Conservation (phyloP, 2,888 invertebrate genomes). For the Aphodius sticticus region DNA sequence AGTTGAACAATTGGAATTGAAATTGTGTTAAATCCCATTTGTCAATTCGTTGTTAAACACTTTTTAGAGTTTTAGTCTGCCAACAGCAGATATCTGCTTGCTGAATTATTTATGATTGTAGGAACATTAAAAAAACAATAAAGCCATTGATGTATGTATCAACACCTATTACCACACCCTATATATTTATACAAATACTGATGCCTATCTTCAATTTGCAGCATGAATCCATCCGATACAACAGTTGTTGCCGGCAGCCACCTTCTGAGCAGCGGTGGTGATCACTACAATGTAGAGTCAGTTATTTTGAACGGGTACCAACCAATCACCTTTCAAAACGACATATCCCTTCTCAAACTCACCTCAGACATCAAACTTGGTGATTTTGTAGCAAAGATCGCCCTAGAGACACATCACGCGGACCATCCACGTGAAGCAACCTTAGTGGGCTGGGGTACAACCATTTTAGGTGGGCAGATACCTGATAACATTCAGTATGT, state of each 20-base stretch:
- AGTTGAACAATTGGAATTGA: no score
- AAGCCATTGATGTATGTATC: no score
- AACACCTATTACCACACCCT: no score
- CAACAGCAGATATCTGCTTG: no score
- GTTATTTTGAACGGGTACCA: not conserved
- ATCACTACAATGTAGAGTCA: not conserved
- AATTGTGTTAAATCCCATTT: no score
- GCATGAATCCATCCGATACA: no score
- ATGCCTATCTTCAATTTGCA: no score
- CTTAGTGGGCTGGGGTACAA: constrained; percentile 46
- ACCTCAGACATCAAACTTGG: constrained; percentile 19
- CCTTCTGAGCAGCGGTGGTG: not conserved
- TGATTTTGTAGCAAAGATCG: constrained; percentile 17
- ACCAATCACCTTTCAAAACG: constrained; percentile 6
- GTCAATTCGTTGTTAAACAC: no score
- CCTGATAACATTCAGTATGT: constrained; percentile 64
- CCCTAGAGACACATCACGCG: not conserved
- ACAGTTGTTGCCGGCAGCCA: not conserved
- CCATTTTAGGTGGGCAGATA: constrained; percentile 63
- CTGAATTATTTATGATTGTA: no score
- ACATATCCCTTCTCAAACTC: constrained; percentile 28
- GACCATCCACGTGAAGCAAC: constrained; percentile 12
- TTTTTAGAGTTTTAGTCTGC: no score
- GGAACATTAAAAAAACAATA: no score
- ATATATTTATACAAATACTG: no score